Evolutionary conservation across 2,113 vertebrate genomes (phyloP), one percentile per base, ranked within the genome.

Genomic region (Dolichallabes microphthalmus): DNA sequence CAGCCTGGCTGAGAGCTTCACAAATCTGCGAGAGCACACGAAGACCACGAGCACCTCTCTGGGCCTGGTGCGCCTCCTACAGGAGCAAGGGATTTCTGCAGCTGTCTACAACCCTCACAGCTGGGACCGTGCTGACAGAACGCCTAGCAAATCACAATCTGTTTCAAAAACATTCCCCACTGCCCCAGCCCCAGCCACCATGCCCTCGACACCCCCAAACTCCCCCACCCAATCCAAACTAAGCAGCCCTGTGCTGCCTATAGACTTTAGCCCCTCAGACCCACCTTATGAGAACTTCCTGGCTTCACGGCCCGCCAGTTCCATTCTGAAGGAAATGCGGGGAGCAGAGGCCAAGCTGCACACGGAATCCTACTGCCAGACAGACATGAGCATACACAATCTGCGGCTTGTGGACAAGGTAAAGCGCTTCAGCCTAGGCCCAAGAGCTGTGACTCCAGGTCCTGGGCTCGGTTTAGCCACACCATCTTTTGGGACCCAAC

Each of bases 351-450:
- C 82, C 82, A 93, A 93, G 61, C 60, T 85, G 79, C 84, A 39
- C 60, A 88, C 92, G 3, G 97, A 96, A 52, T 94, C 92, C 0
- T 96, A 96, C 83, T 92, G 96, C 91, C 97, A 96, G 93, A 95
- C 95, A 0, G 98, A 99, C 0, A 94, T 96, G 89, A 96, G 96
- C 1, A 94, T 96, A 86, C 93, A 94, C 89, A 97, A 97, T 90
- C 96, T 99, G 87, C 95, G 96, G 88, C 96, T 99, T 0, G 96
- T 99, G 92, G 98, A 98, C 95, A 99, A 98, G 91, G 96, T 99
- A 80, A 97, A 96, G 90, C 94, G 95, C 87, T 97, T 99, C 22
- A 96, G 96, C 82, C 91, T 95, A 83, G 86, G 95, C 94, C 15
- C 86, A 30, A 20, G 84, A 91, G 35, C 82, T 82, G 86, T 0